Percentiles rank a stretch among this genome's conserved stretches.
Evolutionary conservation across 92 coral and sea anemone species (phyloP).

Genomic region (Paragorgia papillata): DNA sequence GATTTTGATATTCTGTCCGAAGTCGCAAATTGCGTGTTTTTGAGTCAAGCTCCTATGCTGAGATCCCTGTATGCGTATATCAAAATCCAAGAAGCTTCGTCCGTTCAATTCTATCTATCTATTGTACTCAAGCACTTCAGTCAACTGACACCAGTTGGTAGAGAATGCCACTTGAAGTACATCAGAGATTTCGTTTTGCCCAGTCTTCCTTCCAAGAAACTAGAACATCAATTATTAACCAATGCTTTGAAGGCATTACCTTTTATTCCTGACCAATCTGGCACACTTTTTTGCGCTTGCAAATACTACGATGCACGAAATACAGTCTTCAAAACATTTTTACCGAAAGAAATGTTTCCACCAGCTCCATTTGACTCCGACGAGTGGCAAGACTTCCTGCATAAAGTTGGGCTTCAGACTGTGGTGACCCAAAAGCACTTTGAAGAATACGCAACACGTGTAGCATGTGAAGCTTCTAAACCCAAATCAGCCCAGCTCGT

Average conservation of each 20-base stretch:
- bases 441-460: constrained; percentile 20
- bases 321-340: constrained; percentile 21
- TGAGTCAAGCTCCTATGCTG: constrained; percentile 42
- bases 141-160: constrained; percentile 16
- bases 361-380: constrained; percentile 28
- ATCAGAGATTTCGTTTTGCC: constrained; percentile 39
- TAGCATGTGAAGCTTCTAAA: constrained; percentile 11
- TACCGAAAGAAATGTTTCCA: constrained; percentile 25
- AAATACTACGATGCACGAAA: constrained; percentile 40
- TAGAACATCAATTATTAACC: background rate
- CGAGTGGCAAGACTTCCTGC: constrained; percentile 37
- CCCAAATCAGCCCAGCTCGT: background rate
- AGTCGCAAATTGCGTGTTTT: constrained; percentile 22
- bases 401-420: constrained; percentile 45
- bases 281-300: constrained; percentile 30
- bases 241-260: constrained; percentile 21
- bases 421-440: constrained; percentile 34
- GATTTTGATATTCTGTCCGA: constrained; percentile 38
- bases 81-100: constrained; percentile 17
- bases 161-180: constrained; percentile 29
- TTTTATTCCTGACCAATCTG: constrained; percentile 30
- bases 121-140: constrained; percentile 47
- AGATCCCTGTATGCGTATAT: constrained; percentile 38
- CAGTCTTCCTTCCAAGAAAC: background rate
- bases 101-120: constrained; percentile 41